Base-by-base conservation (phyloP, 2,888 invertebrate genomes). In the Frankliniella fusca region DNA sequence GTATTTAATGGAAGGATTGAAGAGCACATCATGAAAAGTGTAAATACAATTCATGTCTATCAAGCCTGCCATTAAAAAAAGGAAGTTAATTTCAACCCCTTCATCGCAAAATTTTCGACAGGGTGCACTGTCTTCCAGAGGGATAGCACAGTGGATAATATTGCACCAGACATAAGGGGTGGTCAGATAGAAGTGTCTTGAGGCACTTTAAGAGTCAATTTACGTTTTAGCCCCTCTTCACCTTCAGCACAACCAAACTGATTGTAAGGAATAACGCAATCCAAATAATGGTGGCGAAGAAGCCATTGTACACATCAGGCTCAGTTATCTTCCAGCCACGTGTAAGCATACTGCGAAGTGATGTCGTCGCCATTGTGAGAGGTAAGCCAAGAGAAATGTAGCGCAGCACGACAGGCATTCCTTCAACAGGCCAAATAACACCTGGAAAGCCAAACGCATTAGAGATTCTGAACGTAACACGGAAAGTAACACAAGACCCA, bases 401-500 rank as follows among this genome's bases (percentile, higher is more conserved):
- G 85, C 94, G 91, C 54, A 98, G 89, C 83, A 94, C 91, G 86
- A 93, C 91, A 3, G 97, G 97, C 96, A 98, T 97, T 83, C 97
- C 97, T 88, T 98, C 97, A 84, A 97, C 94, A 83, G 98, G 97
- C 98, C 98, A 98, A 87, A 98, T 96, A 70, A 97, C 97, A 82
- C 97, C 97, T 91, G 86, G 1, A 87, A 87, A 83, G 85, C 80
- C 9, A 38, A n/a, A 27, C 12, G 23, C 38, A 23, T 10, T 28
- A 23, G 18, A n/a, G 48, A 1, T 38, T 82, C 23, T 11, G 11
- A 11, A 11, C 50, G 3, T 7, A 80, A 15, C 48, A 50, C n/a
- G n/a, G n/a, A 11, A 38, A 80, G 1, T 3, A 70, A n/a, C 23
- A 80, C 9, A 38, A 80, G 80, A 80, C 9, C 23, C 11, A 11